These are phyloP conservation scores for Lepilemur ruficaudatus DNA, from an alignment of 2,797 vertebrate genomes.

Conservation along the genomic window DNA sequence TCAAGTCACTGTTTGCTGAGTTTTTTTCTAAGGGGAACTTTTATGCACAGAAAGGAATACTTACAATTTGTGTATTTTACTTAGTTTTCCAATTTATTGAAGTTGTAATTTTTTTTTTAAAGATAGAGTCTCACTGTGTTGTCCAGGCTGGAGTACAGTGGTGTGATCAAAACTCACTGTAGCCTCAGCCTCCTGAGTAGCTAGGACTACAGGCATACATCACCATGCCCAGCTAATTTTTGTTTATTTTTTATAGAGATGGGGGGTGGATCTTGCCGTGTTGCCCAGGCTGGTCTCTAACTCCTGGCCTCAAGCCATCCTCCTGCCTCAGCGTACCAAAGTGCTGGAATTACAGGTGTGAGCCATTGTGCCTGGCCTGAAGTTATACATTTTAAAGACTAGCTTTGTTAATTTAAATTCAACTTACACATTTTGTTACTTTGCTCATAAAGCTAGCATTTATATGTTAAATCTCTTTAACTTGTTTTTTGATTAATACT, in stretches of 20 bases:
- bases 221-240: not conserved
- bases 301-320: not conserved
- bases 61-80: conserved; percentile 14
- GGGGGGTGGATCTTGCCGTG: not conserved
- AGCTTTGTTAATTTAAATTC: not conserved
- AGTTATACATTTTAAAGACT: not conserved
- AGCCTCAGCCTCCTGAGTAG: not conserved
- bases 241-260: not conserved
- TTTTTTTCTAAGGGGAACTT: not conserved
- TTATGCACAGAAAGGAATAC: not conserved
- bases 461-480: not conserved
- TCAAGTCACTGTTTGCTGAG: not conserved
- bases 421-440: not conserved
- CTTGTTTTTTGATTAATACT: not conserved
- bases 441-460: not conserved
- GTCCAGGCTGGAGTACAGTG: not conserved
- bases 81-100: not conserved
- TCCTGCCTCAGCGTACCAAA: not conserved
- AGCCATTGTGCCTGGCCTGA: not conserved
- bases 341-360: too few relatives aligned
- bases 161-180: not conserved
- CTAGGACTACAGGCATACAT: not conserved
- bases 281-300: not conserved
- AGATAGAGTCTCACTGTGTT: not conserved
- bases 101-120: not conserved